Evolutionary conservation across 2,797 vertebrate species (phyloP).

Genomic region (Cichlasoma orientale): DNA sequence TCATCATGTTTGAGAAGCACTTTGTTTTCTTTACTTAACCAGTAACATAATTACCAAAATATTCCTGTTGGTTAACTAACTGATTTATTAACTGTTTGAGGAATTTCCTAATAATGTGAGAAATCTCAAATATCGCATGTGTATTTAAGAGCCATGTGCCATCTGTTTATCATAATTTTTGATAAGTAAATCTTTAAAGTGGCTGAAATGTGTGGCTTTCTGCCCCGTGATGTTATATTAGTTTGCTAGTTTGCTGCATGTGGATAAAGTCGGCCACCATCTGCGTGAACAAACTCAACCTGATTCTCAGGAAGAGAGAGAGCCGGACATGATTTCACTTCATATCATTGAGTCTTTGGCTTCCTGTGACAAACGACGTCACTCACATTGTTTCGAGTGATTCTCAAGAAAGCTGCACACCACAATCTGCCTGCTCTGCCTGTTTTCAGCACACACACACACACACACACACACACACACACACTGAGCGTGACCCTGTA

Average conservation of each 20-base stretch:
- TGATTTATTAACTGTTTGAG: neutral
- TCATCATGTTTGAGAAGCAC: neutral
- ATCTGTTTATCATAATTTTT: neutral
- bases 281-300: neutral
- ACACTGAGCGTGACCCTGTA: neutral
- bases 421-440: neutral
- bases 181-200: no score
- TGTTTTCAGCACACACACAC: neutral
- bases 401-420: neutral
- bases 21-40: neutral
- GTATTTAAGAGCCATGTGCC: neutral
- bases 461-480: neutral
- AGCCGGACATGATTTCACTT: neutral
- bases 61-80: neutral
- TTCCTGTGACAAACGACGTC: neutral
- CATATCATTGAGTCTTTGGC: neutral
- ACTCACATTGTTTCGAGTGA: rapidly evolving
- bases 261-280: neutral
- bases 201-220: neutral
- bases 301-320: neutral
- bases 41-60: no score
- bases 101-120: neutral
- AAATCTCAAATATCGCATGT: neutral
- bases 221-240: neutral
- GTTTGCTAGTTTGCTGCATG: neutral